phyloP scores from a whole-genome alignment of 2,797 vertebrate genomes.

The Rhincodon typus region DNA sequence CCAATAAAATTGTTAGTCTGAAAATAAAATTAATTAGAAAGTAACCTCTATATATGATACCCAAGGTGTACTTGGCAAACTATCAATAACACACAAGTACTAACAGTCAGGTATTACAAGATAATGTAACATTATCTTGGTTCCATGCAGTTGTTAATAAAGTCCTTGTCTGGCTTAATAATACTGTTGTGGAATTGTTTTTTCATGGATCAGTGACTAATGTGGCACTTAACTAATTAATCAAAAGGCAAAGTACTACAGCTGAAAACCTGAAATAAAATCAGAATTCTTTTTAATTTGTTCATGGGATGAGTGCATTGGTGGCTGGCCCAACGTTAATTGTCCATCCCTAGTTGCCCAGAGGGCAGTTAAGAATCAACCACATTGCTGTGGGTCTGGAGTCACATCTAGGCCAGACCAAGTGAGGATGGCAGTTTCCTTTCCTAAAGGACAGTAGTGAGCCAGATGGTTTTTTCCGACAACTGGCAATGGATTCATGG shows the following conservation, averaged over 20 bases:
- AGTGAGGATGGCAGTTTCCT: no score
- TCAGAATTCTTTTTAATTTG: no score
- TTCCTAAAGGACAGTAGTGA: no score
- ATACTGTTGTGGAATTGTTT: background rate
- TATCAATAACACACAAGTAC: background rate
- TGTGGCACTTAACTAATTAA: background rate
- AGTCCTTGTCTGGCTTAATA: background rate
- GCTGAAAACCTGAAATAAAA: background rate
- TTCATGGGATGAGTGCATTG: no score
- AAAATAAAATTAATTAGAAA: background rate
- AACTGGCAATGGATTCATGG: no score
- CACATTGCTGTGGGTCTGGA: no score
- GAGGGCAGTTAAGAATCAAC: no score
- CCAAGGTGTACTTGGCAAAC: background rate
- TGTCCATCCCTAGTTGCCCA: no score
- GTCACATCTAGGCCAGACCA: no score
- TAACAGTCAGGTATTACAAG: background rate
- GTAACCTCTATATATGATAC: background rate
- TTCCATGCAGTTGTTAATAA: background rate
- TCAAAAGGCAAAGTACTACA: background rate
- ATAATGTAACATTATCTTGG: background rate
- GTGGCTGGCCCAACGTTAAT: no score
- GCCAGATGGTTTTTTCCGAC: no score
- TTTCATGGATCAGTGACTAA: background rate
- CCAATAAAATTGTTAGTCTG: background rate